These are phyloP conservation scores for Alouatta palliata DNA, from an alignment of 2,113 vertebrate species.

Conservation along the genomic window DNA sequence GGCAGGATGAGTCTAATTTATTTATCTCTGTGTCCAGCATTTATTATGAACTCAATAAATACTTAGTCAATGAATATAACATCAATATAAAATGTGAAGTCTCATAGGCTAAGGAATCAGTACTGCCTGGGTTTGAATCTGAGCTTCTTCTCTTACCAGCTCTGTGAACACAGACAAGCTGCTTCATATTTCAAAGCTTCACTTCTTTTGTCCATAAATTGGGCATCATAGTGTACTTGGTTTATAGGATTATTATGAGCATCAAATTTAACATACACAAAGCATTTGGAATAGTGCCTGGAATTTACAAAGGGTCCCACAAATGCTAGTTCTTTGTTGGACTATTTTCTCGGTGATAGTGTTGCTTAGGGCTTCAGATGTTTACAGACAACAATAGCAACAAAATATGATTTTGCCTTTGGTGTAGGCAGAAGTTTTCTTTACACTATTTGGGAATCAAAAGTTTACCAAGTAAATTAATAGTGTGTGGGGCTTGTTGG, in stretches of 20 bases:
- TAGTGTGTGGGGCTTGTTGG: neutral
- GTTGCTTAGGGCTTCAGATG: neutral
- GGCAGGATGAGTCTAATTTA: neutral
- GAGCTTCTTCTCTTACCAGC: neutral
- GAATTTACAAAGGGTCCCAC: neutral
- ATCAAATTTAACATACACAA: neutral
- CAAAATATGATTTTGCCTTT: neutral
- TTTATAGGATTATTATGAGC: neutral
- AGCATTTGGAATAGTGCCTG: neutral
- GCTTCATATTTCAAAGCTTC: neutral
- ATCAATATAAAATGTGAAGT: neutral
- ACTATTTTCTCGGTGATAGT: neutral
- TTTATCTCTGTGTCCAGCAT: neutral
- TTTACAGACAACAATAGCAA: neutral
- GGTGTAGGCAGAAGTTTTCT: neutral
- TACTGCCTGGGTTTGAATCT: neutral
- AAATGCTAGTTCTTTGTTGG: neutral
- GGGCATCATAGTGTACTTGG: neutral
- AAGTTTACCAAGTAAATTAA: neutral
- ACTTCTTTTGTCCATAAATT: conserved; percentile 12
- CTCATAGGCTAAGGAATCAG: neutral
- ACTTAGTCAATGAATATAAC: neutral
- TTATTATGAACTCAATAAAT: neutral
- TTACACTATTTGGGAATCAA: neutral
- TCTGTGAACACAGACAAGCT: neutral